These are phyloP conservation scores for Gallinago solitaria DNA, from an alignment of 2,797 vertebrate species.

Conservation along the genomic window DNA sequence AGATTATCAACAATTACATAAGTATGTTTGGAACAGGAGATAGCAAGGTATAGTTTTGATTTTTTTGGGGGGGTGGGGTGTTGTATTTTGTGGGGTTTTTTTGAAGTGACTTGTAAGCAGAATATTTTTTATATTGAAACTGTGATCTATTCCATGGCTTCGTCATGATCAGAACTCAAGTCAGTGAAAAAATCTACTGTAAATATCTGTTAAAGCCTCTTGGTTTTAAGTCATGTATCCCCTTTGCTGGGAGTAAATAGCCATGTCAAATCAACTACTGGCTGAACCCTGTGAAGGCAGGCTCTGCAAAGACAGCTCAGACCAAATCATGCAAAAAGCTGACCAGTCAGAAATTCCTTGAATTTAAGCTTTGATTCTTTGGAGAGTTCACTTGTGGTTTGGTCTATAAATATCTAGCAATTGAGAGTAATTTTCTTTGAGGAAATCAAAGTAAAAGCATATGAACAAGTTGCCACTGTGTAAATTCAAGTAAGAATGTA, in stretches of 20 bases:
- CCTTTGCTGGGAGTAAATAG: background rate
- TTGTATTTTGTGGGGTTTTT: background rate
- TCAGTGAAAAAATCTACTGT: background rate
- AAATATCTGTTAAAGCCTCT: background rate
- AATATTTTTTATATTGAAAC: background rate
- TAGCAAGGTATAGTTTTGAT: slow-evolving; percentile 84
- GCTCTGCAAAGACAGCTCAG: background rate
- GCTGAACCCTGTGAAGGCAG: background rate
- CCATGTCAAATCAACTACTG: background rate
- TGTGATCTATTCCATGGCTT: background rate
- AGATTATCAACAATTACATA: slow-evolving; percentile 91
- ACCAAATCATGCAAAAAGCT: background rate
- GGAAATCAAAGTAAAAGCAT: background rate
- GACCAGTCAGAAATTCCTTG: background rate
- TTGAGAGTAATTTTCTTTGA: background rate
- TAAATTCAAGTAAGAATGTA: background rate
- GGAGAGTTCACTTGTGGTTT: background rate
- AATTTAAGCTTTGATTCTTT: background rate
- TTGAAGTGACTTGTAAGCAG: background rate
- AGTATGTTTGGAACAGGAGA: slow-evolving; percentile 94
- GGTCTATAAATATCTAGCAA: background rate
- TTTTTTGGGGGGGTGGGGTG: background rate
- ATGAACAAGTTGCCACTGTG: background rate
- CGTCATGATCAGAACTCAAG: background rate
- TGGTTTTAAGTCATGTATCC: background rate